Base-by-base conservation (phyloP, 2,888 invertebrate genomes). In the Trisateles emortualis region DNA sequence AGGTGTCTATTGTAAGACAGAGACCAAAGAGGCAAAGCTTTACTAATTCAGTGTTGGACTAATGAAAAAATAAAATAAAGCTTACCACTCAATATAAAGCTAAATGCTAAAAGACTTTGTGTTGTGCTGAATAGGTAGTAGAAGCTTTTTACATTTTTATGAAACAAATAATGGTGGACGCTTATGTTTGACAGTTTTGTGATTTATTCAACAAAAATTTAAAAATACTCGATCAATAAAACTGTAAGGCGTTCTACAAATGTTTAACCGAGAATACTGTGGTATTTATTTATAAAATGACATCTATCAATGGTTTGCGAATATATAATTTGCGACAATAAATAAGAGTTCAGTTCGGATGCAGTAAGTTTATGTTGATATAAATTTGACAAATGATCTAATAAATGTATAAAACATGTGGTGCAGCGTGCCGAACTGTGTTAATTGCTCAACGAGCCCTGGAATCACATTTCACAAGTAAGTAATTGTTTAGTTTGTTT, bases 401-500 rank as follows among this genome's bases (percentile, higher is more conserved):
- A 33, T 33, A 19, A 38, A 10, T 38, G 2, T 3, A 8, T 9
- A 41, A 52, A 79, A 53, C 52, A 89, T 89, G 89, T 72, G 83
- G 76, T 89, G 89, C 64, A 80, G 86, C 63, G 88, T 88, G 1
- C 80, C 68, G 35, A 81, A 79, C 56, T 89, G 89, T 64, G 68
- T 35, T 1, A 88, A 85, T 59, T 86, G 87, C 46, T 83, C 86
- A 0, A 84, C 80, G 50, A 74, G 75, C 51, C 74, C 86, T 70
- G 88, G 86, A 57, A 83, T 89, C 39, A 87, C 87, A 1, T 90
- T 89, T 76, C 89, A 90, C 55, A 59, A 84, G 89, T 89, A 77
- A 81, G 88, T 85, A 45, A n/a, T 39, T 40, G 13, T 3, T 8
- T 8, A 46, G n/a, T 8, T 22, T 22, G 22, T 22, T 22, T 22